A percentile compares a stretch with the other conserved stretches of the same genome.
Evolutionary conservation across 2,797 vertebrate species (phyloP).

Genomic region (Eupleurogrammus muticus): DNA sequence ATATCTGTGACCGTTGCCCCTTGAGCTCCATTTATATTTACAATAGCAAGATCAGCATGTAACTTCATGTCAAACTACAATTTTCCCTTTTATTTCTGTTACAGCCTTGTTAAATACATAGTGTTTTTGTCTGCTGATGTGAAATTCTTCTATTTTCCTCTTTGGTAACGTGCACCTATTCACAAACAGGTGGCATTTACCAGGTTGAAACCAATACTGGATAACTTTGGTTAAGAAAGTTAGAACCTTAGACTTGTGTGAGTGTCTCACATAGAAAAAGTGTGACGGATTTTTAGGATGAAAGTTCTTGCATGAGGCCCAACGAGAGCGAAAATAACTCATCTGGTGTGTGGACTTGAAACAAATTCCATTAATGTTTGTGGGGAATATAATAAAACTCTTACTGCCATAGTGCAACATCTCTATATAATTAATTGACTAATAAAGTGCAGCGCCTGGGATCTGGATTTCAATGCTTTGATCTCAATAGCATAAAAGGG

Average conservation of each 20-base stretch:
- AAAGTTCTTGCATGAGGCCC: constrained; percentile 1
- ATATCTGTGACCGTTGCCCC: too few relatives aligned
- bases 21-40: too few relatives aligned
- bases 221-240: neutral
- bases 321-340: neutral
- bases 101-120: too few relatives aligned
- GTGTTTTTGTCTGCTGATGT: neutral
- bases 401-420: neutral
- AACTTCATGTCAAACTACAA: neutral
- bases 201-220: neutral
- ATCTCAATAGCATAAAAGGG: neutral
- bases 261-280: too few relatives aligned
- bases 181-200: neutral
- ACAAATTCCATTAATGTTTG: constrained; percentile 8
- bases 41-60: neutral
- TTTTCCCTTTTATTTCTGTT: neutral
- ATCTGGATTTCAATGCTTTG: constrained; percentile 1
- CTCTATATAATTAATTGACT: neutral
- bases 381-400: constrained; percentile 5
- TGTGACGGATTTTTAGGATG: neutral
- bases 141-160: neutral
- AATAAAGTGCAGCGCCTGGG: neutral
- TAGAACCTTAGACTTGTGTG: too few relatives aligned
- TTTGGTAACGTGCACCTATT: neutral
- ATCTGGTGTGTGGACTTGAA: constrained; percentile 4